phyloP scores from a whole-genome alignment of 2,113 vertebrate species.

The Microtus montanus region DNA sequence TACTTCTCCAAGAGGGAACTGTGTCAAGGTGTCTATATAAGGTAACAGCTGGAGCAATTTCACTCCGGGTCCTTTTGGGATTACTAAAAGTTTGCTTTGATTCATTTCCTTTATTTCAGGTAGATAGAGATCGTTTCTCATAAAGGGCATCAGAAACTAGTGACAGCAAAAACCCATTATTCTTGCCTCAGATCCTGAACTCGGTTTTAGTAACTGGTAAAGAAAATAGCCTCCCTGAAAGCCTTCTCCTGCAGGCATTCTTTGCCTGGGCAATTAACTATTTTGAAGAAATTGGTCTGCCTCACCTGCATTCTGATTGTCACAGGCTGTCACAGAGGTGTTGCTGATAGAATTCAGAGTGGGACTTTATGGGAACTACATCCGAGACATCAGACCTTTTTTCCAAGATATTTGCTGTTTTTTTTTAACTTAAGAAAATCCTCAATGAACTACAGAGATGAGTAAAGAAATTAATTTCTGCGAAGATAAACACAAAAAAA shows the following conservation, averaged over 20 bases:
- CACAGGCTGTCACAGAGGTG: background rate
- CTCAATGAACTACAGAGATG: background rate
- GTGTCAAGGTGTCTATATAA: conserved; percentile 61
- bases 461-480: conserved; percentile 18
- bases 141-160: conserved; percentile 43
- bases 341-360: background rate
- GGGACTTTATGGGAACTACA: background rate
- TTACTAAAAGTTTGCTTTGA: conserved; percentile 63
- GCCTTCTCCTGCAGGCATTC: background rate
- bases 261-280: conserved; percentile 8
- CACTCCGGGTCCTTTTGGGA: conserved; percentile 13
- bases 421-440: background rate
- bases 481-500: background rate
- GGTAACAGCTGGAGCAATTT: conserved; percentile 32
- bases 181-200: background rate
- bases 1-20: conserved; percentile 42
- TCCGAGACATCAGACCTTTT: background rate
- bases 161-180: conserved; percentile 28
- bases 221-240: background rate
- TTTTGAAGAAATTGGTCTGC: background rate
- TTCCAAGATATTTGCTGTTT: background rate
- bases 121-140: conserved; percentile 53
- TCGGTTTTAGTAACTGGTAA: background rate
- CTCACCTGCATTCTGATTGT: background rate
- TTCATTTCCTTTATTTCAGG: conserved; percentile 52